Base-by-base conservation (phyloP, 2,888 invertebrate species). In the Ernsta delagoae region DNA sequence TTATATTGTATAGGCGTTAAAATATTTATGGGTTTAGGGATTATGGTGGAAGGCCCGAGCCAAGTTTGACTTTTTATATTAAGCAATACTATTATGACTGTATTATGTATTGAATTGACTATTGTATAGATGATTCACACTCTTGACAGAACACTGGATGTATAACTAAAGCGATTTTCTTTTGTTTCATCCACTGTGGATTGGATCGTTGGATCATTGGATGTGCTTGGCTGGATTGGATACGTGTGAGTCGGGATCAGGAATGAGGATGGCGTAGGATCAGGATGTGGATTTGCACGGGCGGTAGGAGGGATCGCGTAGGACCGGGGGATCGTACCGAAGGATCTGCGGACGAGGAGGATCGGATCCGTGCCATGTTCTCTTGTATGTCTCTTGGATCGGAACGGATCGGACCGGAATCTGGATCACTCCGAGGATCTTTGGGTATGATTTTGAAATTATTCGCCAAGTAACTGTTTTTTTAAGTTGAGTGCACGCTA, bases 141-240 rank as follows among this genome's bases (percentile, higher is more conserved):
- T 53, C 24, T 53, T 8, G 56, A 56, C 43, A 31, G 53, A 59
- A 16, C 43, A 45, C 50, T 50, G 68, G 59, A 63, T 63, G 68
- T 68, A 68, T 87, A 83, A 89, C 87, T 87, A 92, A 92, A 90
- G 83, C 80, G 79, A 85, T 88, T 91, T 89, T 92, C 90, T 93
- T 93, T 93, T 93, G 92, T 93, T 93, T 92, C 93, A 93, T 92
- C 92, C 92, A 83, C 92, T 93, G 89, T 92, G 92, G 92, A 91
- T 91, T 57, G 57, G 57, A 57, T 57, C 57, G 57, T 57, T 89
- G 88, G 88, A 80, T 90, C 88, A 81, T 83, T 85, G 88, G 89
- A 88, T 87, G 82, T 86, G 86, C 87, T 87, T 83, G 90, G 85
- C 84, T 82, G 85, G 88, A 85, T 53, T 53, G 53, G 53, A 53